phyloP scores from a whole-genome alignment of 2,888 invertebrate genomes.

The Ptychoptera albimana region DNA sequence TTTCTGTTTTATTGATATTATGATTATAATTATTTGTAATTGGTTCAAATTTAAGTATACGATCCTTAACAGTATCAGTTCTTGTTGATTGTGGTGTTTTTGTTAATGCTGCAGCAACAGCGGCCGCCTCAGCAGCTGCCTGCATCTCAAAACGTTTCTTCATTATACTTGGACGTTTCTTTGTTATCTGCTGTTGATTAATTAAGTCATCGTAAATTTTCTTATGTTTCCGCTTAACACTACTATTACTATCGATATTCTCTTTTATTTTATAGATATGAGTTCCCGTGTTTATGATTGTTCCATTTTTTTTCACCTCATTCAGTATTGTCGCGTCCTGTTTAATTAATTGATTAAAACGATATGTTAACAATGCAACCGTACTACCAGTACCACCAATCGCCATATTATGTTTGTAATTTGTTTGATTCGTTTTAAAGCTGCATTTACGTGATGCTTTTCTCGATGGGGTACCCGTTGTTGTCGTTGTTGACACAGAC shows the following conservation, averaged over 20 bases:
- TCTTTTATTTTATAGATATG: slow-evolving; percentile 29
- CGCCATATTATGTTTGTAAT: slow-evolving; percentile 15
- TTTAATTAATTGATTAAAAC: slow-evolving; percentile 47
- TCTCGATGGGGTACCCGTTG: not conserved
- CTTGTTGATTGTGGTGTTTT: not conserved
- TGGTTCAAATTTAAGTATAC: slow-evolving; percentile 24
- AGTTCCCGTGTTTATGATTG: slow-evolving; percentile 27
- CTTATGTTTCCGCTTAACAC: not conserved
- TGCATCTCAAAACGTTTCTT: slow-evolving; percentile 2
- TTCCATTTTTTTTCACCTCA: slow-evolving; percentile 40
- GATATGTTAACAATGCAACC: slow-evolving; percentile 51
- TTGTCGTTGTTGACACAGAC: not conserved
- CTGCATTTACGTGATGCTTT: slow-evolving; percentile 24
- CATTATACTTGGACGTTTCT: slow-evolving; percentile 8
- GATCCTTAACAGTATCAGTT: slow-evolving; percentile 12
- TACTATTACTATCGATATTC: slow-evolving; percentile 9
- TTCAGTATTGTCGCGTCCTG: slow-evolving; percentile 30
- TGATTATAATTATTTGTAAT: slow-evolving; percentile 18
- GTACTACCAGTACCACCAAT: slow-evolving; percentile 28
- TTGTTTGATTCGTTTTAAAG: slow-evolving; percentile 26
- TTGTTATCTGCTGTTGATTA: slow-evolving; percentile 5
- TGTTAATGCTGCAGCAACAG: not conserved
- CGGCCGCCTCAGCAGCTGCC: slow-evolving; percentile 5
- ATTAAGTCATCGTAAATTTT: not conserved
- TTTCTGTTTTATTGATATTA: slow-evolving; percentile 10